phyloP scores from a whole-genome alignment of 1,140 invertebrate genomes.

The Lasioglossum baleicum region DNA sequence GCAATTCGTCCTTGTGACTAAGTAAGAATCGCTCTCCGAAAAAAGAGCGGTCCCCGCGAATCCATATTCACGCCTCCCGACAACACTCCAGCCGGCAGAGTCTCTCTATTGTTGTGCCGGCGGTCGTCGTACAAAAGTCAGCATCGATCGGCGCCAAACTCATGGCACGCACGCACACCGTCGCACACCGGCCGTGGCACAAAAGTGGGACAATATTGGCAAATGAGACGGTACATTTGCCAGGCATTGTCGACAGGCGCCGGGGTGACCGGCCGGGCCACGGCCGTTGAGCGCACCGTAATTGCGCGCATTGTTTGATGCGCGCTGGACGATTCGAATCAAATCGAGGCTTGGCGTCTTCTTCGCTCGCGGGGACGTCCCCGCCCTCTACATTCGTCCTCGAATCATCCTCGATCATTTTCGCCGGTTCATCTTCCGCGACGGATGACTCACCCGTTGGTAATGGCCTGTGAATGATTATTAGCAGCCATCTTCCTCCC shows the following conservation, averaged over 20 bases:
- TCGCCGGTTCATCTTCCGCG: conserved; percentile 20
- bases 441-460: conserved; percentile 57
- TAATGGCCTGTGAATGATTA: conserved; percentile 66
- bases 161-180: conserved; percentile 41
- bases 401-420: not conserved
- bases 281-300: conserved; percentile 62
- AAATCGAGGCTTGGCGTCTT: conserved; percentile 27
- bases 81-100: not conserved
- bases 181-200: conserved; percentile 38
- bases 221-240: conserved; percentile 78
- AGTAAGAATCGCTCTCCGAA: not conserved
- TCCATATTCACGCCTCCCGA: conserved; percentile 47
- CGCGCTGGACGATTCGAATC: conserved; percentile 62
- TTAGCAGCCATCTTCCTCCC: conserved; percentile 38
- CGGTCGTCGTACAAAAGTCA: conserved; percentile 54
- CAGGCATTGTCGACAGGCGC: conserved; percentile 68
- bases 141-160: conserved; percentile 47
- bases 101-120: conserved; percentile 36
- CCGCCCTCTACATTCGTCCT: not conserved
- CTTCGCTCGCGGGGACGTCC: conserved; percentile 12
- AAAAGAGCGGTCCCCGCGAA: not conserved
- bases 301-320: conserved; percentile 75
- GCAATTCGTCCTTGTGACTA: too few species aligned
- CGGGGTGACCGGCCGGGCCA: conserved; percentile 51
- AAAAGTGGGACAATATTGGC: conserved; percentile 79